Conservation (phyloP, 2,797 vertebrate species). For the Malurus splendens region DNA sequence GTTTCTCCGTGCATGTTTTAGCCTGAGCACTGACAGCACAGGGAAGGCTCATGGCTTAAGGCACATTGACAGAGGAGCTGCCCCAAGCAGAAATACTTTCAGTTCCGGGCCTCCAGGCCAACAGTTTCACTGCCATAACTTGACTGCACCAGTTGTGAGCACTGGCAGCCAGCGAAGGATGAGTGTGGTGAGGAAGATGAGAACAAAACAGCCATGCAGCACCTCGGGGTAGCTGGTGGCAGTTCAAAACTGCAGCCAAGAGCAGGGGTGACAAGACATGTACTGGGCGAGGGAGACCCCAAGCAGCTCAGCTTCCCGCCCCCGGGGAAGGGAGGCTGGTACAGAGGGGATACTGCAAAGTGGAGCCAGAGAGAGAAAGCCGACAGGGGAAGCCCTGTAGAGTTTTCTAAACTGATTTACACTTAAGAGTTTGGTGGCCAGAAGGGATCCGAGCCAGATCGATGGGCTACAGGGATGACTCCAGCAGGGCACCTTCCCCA, state of each 20-base stretch:
- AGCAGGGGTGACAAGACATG: neutral
- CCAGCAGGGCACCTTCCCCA: neutral
- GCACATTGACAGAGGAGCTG: neutral
- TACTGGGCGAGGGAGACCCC: neutral
- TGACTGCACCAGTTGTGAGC: neutral
- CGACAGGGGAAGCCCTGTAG: neutral
- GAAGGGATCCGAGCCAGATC: neutral
- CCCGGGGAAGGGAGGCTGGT: constrained; percentile 24
- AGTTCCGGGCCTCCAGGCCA: neutral
- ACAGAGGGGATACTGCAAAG: neutral
- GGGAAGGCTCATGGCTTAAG: neutral
- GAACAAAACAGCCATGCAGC: neutral
- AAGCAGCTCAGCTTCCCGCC: constrained; percentile 11
- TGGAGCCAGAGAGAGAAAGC: neutral
- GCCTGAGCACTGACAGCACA: neutral
- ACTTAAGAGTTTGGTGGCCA: neutral
- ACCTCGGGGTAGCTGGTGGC: rapidly evolving
- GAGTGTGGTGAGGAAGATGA: neutral
- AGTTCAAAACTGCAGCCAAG: neutral
- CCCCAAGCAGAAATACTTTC: neutral
- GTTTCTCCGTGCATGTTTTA: neutral
- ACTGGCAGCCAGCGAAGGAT: neutral
- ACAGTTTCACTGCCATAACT: neutral
- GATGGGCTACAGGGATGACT: neutral
- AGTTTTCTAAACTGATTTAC: constrained; percentile 25